Base-by-base conservation (phyloP, 2,888 invertebrate species). In the Andrena camellia region DNA sequence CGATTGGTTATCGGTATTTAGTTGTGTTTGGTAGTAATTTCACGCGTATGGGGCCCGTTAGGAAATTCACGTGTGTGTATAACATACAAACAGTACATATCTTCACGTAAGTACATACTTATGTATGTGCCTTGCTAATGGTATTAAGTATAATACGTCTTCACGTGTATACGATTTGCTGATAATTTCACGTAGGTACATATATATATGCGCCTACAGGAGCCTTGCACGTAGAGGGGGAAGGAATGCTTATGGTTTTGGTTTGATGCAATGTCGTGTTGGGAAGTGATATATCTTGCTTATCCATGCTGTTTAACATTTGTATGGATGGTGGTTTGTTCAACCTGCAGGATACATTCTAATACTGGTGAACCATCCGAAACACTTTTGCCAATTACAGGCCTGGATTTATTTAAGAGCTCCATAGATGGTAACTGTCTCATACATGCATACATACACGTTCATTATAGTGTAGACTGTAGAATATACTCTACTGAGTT, bases 211-310 rank as follows among this genome's bases (percentile, higher is more conserved):
- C 57, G 23, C 57, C 23, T 26, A 57, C 42, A 35, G 70, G 70
- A 78, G 77, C 72, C 70, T 62, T 64, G 50, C 69, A 73, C 60
- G 63, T 77, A 68, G 66, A 84, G 67, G 73, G 83, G 68, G 78
- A 83, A 86, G 71, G 79, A 81, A 63, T 79, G 78, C 79, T 81
- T 66, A 67, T 62, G 78, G 79, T 66, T 23, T 23, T 57, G 57
- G 57, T 70, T 73, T 75, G 70, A 78, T 82, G 68, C 79, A 81
- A 81, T 81, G 84, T 76, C 74, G 80, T 83, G 74, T 78, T 81
- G 71, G 74, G 75, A 79, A 81, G 62, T 75, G 70, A 77, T 79
- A 66, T 74, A 75, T 72, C 78, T 78, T 60, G 66, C 20, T 62
- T 66, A 77, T 80, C 62, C 64, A 52, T 79, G 79, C 76, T 79